These are phyloP conservation scores for Eledona agricola DNA, from an alignment of 2,888 invertebrate species.

Conservation along the genomic window DNA sequence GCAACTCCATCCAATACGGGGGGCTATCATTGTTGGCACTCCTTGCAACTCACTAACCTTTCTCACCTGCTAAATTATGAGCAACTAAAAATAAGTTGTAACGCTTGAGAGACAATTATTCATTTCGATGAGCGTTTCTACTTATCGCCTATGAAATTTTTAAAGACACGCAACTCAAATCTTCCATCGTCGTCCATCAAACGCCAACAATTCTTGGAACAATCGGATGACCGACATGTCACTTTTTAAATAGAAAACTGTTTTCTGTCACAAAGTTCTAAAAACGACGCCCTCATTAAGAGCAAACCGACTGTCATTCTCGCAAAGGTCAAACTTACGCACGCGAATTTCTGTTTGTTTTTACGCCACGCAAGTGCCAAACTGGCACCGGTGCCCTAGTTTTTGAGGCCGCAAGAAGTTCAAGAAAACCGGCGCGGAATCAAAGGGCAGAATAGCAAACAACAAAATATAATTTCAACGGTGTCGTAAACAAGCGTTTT, in stretches of 20 bases:
- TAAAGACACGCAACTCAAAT: no score
- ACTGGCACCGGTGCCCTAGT: no score
- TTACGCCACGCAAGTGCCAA: background rate
- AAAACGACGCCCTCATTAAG: conserved; percentile 15
- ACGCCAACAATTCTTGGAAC: no score
- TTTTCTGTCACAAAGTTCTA: conserved; percentile 8
- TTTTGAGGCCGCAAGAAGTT: no score
- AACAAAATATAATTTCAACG: no score
- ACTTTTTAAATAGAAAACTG: conserved; percentile 4
- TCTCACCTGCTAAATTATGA: conserved; percentile 41
- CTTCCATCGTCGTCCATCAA: no score
- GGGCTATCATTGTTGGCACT: conserved; percentile 41
- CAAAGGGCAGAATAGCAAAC: no score
- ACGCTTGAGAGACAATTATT: conserved; percentile 31
- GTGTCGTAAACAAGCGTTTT: no score
- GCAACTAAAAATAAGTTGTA: conserved; percentile 38
- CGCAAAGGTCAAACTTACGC: conserved; percentile 7
- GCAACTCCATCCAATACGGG: conserved; percentile 12
- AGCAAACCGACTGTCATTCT: conserved; percentile 7
- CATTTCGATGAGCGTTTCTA: conserved; percentile 28
- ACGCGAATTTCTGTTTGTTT: background rate
- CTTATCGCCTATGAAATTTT: conserved; percentile 20
- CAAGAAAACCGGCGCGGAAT: no score
- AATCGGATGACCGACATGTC: no score
- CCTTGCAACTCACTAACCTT: conserved; percentile 37